phyloP scores from a whole-genome alignment of 2,113 vertebrate species.

The Campylomormyrus tamandua region DNA sequence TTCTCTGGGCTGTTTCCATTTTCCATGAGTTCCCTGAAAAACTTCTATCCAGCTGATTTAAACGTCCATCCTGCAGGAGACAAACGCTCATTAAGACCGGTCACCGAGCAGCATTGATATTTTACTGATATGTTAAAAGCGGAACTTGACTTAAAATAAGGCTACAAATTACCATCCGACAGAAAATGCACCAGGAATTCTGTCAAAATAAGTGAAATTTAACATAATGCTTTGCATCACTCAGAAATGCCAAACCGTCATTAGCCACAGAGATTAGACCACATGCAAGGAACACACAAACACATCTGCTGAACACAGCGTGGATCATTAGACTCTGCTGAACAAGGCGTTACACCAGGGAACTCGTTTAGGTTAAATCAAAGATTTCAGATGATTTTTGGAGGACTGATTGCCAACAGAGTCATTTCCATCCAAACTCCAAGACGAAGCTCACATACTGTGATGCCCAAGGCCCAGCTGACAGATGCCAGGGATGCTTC shows the following conservation, averaged over 20 bases:
- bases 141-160: background rate
- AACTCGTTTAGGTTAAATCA: slow-evolving; percentile 4
- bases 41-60: background rate
- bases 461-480: background rate
- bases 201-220: background rate
- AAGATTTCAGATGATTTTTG: background rate
- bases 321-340: background rate
- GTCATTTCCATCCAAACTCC: background rate
- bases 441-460: background rate
- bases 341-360: background rate
- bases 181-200: background rate
- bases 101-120: background rate
- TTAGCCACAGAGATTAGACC: background rate
- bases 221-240: background rate
- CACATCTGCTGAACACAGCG: background rate
- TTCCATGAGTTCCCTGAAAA: background rate
- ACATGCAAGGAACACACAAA: background rate
- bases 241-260: background rate
- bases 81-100: background rate
- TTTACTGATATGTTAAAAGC: background rate
- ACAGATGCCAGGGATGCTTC: slow-evolving; percentile 32
- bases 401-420: background rate
- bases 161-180: background rate
- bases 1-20: background rate
- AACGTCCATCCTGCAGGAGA: background rate